Percentiles rank a stretch among this genome's conserved stretches.
Conservation (phyloP, 2,888 invertebrate species). For the Drosophila eohydei region DNA sequence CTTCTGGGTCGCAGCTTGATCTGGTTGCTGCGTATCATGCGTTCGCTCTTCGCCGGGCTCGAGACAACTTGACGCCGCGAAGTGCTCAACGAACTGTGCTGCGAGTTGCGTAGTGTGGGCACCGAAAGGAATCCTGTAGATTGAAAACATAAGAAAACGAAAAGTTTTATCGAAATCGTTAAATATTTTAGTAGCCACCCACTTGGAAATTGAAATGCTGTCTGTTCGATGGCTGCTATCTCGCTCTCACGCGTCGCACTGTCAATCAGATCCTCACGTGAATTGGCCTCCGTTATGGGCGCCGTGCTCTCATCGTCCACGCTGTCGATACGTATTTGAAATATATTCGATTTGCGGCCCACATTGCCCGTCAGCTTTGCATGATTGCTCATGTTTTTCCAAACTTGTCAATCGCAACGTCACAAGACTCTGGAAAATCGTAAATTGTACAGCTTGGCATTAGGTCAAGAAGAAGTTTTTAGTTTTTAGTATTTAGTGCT, state of each 20-base stretch:
- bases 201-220: slow-evolving; percentile 73
- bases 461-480: slow-evolving; percentile 9
- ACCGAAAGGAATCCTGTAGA: slow-evolving; percentile 82
- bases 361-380: slow-evolving; percentile 26
- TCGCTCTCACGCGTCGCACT: slow-evolving; percentile 55
- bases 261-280: slow-evolving; percentile 81
- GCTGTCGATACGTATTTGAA: slow-evolving; percentile 79
- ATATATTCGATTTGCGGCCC: slow-evolving; percentile 55
- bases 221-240: slow-evolving; percentile 34
- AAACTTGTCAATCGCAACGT: slow-evolving; percentile 17
- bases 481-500: background rate
- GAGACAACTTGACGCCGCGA: slow-evolving; percentile 81
- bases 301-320: slow-evolving; percentile 77
- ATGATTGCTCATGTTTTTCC: slow-evolving; percentile 60
- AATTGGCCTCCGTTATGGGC: slow-evolving; percentile 79
- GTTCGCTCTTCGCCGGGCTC: slow-evolving; percentile 84
- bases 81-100: slow-evolving; percentile 51
- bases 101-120: slow-evolving; percentile 77
- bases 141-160: background rate
- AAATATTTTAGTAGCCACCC: slow-evolving; percentile 5
- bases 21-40: slow-evolving; percentile 59
- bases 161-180: background rate
- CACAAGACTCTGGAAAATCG: slow-evolving; percentile 28
- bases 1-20: slow-evolving; percentile 74
- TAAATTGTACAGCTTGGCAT: slow-evolving; percentile 22